phyloP scores from a whole-genome alignment of 2,113 vertebrate genomes.

The Grus americana region DNA sequence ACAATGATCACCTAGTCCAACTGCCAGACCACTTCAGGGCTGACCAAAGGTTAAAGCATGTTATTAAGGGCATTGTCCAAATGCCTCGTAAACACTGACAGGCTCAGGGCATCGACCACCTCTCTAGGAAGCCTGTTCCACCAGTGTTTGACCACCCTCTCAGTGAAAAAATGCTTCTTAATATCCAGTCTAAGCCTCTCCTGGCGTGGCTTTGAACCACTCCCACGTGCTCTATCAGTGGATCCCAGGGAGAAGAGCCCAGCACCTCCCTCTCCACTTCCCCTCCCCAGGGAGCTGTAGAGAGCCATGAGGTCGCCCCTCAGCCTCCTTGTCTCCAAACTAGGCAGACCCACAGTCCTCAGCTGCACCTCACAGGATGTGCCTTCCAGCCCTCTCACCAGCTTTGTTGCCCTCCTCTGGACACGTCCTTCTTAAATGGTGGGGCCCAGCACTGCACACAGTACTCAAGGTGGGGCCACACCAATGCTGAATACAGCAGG shows the following conservation, averaged over 20 bases:
- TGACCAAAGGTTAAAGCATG: neutral
- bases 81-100: neutral
- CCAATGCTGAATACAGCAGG: neutral
- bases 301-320: too few relatives aligned
- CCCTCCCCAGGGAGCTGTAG: neutral
- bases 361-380: too few relatives aligned
- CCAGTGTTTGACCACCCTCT: neutral
- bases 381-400: neutral
- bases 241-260: neutral
- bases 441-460: neutral
- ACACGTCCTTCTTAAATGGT: neutral
- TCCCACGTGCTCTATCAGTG: fast-evolving
- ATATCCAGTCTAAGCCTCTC: neutral
- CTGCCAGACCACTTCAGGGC: neutral
- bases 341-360: neutral
- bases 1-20: neutral
- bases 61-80: neutral
- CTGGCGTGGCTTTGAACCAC: neutral
- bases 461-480: neutral
- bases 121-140: neutral
- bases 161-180: neutral
- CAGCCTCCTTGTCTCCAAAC: too few relatives aligned
- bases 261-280: neutral
- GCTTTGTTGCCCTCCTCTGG: neutral
- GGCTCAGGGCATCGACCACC: neutral